phyloP scores from a whole-genome alignment of 1,140 invertebrate genomes.

The Melanaphis sacchari region DNA sequence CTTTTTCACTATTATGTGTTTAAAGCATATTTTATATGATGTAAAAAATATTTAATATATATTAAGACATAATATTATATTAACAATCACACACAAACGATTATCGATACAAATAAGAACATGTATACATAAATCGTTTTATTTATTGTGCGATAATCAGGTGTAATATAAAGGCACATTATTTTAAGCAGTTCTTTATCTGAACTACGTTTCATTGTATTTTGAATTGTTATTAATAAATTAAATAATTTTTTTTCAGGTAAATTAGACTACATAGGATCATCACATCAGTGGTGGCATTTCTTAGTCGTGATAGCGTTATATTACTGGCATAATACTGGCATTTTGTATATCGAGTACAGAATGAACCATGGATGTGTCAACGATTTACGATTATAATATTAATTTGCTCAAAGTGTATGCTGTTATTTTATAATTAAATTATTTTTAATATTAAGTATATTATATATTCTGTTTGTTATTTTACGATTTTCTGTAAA shows the following conservation, averaged over 20 bases:
- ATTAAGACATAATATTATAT: neutral
- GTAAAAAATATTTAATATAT: too few relatives aligned
- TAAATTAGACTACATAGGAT: conserved; percentile 89
- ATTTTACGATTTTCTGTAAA: conserved; percentile 21
- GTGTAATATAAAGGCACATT: neutral
- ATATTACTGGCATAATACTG: conserved; percentile 94
- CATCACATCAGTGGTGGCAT: conserved; percentile 98
- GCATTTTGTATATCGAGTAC: conserved; percentile 84
- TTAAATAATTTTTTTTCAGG: conserved; percentile 67
- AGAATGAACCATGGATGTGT: conserved; percentile 82
- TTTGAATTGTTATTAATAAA: neutral
- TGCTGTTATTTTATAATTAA: neutral
- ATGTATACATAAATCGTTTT: too few relatives aligned
- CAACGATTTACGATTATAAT: conserved; percentile 65
- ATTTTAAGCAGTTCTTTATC: neutral
- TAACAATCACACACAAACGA: neutral
- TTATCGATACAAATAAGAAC: neutral
- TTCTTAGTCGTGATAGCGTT: conserved; percentile 86
- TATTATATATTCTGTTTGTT: neutral
- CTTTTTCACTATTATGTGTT: too few relatives aligned
- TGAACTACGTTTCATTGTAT: neutral
- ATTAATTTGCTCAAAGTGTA: conserved; percentile 20
- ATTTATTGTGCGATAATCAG: neutral
- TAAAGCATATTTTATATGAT: too few relatives aligned
- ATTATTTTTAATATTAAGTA: conserved; percentile 30